A percentile compares a stretch with the other conserved stretches of the same genome.
These are phyloP conservation scores for Baccha elongata DNA, from an alignment of 2,888 invertebrate species.

Conservation along the genomic window DNA sequence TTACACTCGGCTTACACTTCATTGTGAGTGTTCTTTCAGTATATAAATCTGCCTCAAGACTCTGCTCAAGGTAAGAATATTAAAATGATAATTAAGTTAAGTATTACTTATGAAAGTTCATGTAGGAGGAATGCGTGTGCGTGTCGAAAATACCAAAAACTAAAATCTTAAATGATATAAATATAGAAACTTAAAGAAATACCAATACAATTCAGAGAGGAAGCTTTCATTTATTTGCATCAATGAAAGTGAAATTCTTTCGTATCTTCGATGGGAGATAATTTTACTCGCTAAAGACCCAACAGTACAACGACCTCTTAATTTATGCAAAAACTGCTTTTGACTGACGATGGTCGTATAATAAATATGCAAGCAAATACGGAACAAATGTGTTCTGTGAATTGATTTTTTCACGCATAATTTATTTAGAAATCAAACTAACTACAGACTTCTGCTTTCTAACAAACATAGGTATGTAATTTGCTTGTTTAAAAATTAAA, in stretches of 20 bases:
- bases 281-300: slow-evolving; percentile 36
- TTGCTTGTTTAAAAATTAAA: background rate
- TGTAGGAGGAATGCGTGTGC: background rate
- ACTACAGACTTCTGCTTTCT: no score
- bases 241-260: slow-evolving; percentile 68
- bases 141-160: background rate
- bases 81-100: background rate
- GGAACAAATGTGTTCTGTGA: background rate
- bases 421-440: slow-evolving; percentile 41
- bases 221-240: slow-evolving; percentile 56
- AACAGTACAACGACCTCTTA: slow-evolving; percentile 40
- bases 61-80: slow-evolving; percentile 81
- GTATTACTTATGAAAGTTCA: background rate
- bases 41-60: slow-evolving; percentile 80
- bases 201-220: background rate
- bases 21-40: slow-evolving; percentile 81
- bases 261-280: background rate
- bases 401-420: slow-evolving; percentile 32
- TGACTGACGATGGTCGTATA: background rate
- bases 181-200: background rate
- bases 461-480: background rate
- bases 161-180: background rate
- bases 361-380: background rate
- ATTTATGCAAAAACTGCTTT: slow-evolving; percentile 38
- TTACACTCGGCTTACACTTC: slow-evolving; percentile 80